A percentile compares a stretch with the other conserved stretches of the same genome.
Conservation (phyloP, 2,113 vertebrate genomes). For the Pomatostomus ruficeps region DNA sequence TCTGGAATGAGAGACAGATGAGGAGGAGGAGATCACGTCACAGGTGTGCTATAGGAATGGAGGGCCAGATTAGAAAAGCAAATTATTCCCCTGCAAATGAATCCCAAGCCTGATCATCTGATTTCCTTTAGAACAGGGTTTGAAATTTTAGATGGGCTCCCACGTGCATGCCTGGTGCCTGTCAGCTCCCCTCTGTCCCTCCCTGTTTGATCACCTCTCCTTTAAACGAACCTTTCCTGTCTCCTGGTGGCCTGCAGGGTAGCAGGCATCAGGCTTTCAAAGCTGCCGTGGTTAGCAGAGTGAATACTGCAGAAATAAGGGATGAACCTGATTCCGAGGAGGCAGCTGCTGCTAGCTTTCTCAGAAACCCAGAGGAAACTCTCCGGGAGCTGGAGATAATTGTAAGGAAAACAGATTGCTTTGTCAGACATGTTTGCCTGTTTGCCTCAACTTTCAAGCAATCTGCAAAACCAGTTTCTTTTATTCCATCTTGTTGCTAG, state of each 20-base stretch:
- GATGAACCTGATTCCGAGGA: background rate
- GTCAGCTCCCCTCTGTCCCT: background rate
- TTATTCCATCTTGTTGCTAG: background rate
- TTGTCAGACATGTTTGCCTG: background rate
- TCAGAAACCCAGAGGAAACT: background rate
- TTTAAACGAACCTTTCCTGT: background rate
- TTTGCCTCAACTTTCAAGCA: background rate
- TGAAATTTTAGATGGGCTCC: background rate
- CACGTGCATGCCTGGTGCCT: background rate
- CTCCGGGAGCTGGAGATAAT: background rate
- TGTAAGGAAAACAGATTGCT: background rate
- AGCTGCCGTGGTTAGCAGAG: background rate
- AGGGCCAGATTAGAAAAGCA: background rate
- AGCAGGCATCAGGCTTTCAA: background rate
- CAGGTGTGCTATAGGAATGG: background rate
- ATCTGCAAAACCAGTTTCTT: background rate
- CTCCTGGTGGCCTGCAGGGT: background rate
- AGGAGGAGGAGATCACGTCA: background rate
- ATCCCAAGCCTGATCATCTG: background rate
- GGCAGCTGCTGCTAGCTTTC: background rate
- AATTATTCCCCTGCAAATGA: background rate
- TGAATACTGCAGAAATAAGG: background rate
- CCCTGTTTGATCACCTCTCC: background rate
- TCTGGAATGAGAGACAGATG: background rate
- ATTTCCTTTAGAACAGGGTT: background rate